phyloP scores from a whole-genome alignment of 2,113 vertebrate genomes.

The Corydoras sp. region DNA sequence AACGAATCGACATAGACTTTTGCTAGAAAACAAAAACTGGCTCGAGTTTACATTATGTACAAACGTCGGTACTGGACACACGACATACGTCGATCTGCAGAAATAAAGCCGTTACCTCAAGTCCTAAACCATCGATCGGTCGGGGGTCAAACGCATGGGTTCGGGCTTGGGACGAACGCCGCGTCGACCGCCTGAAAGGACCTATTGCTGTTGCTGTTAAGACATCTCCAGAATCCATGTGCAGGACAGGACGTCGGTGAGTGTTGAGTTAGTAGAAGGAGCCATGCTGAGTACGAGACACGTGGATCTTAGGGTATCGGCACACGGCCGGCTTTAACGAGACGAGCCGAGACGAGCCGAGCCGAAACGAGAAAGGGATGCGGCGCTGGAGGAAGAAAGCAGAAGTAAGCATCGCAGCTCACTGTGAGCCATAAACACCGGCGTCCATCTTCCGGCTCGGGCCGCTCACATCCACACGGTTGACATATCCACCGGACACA shows the following conservation, averaged over 20 bases:
- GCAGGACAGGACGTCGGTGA: constrained; percentile 12
- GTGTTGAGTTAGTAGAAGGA: background rate
- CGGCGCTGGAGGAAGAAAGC: constrained; percentile 8
- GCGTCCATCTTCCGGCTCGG: constrained; percentile 2
- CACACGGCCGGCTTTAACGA: constrained; percentile 7
- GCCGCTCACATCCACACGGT: constrained; percentile 6
- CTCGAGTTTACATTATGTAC: constrained; percentile 42
- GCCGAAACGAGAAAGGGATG: background rate
- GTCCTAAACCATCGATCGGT: background rate
- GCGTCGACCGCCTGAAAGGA: constrained; percentile 13
- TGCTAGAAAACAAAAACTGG: background rate
- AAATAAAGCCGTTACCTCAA: constrained; percentile 1
- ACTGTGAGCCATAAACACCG: constrained; percentile 36
- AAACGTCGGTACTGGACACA: constrained; percentile 17
- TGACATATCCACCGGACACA: background rate
- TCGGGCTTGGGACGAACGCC: constrained; percentile 2
- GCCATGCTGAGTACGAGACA: constrained; percentile 33
- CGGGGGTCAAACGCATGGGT: background rate
- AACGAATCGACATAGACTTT: constrained; percentile 3
- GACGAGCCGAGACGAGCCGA: background rate
- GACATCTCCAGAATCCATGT: constrained; percentile 15
- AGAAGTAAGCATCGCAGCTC: constrained; percentile 21
- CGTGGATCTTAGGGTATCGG: constrained; percentile 25
- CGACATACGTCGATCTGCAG: constrained; percentile 4
- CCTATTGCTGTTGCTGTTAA: constrained; percentile 34